Evolutionary conservation across 2,797 vertebrate species (phyloP).

Genomic region (Eleutherodactylus coqui): DNA sequence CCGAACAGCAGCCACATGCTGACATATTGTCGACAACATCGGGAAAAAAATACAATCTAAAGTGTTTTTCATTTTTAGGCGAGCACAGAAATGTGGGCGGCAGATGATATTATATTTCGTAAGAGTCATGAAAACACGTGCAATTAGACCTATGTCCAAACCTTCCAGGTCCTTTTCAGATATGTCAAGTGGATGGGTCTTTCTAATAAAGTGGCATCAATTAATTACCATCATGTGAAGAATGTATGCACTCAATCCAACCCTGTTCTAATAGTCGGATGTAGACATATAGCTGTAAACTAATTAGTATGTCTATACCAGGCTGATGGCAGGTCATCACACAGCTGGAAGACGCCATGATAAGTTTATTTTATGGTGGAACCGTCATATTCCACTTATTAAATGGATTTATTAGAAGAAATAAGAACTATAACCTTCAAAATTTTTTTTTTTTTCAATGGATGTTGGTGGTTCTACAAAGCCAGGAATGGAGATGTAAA

Average conservation of each 20-base stretch:
- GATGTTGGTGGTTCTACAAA: background rate
- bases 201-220: background rate
- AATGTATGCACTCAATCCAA: background rate
- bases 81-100: background rate
- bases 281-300: background rate
- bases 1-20: background rate
- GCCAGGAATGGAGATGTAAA: background rate
- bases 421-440: background rate
- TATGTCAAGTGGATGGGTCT: background rate
- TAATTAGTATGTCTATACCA: background rate
- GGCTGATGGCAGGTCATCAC: background rate
- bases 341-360: background rate
- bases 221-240: background rate
- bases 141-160: background rate
- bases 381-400: background rate
- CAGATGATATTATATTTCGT: background rate
- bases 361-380: background rate
- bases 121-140: background rate
- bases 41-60: background rate
- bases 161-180: background rate
- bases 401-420: background rate
- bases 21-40: conserved; percentile 19
- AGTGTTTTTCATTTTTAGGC: conserved; percentile 4
- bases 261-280: background rate
- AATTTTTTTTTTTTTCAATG: background rate